Evolutionary conservation across 92 coral and sea anemone genomes (phyloP), one percentile per base, ranked within the genome.

Genomic region (Heteractis magnifica): DNA sequence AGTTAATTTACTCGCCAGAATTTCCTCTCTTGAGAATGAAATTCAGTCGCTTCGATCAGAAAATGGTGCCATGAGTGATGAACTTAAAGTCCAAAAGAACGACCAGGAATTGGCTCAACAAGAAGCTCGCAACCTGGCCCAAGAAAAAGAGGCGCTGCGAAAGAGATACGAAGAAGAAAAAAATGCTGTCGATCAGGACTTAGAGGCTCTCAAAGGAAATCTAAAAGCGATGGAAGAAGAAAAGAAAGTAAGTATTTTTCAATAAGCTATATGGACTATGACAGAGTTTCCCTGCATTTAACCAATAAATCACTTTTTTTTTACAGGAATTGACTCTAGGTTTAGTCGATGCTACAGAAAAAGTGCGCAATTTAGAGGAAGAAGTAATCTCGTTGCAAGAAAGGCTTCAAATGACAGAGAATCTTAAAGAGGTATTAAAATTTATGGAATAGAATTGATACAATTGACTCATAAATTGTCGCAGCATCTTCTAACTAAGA

Each of bases 161-260:
- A 79, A 41, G 53, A 62, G 12, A 26, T 75, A 77, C 8, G 58
- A 79, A 64, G 80, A 79, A 68, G 91, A 84, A 72, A 75, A 77
- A 77, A 59, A 56, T 8, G 88, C 83, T 52, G 34, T 55, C 19
- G 86, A 80, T 49, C 77, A 73, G 51, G 92, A 91, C 48, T 49
- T 82, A 21, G 89, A 84, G 19, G 41, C 84, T 65, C 52, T 77
- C 79, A 78, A 77, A 75, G 89, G 84, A 70, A 68, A 80, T 12
- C 60, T 84, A 34, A 78, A 84, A 49, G 79, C 81, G 8, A 26
- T 85, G 71, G 87, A 84, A 71, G 80, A 79, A 58, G 89, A 93
- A 78, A 86, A 73, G 15, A 86, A 88, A 86, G 95, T 92, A 52
- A 41, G 52, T 23, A 16, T 50, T 26, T 56, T n/a, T 75, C 49